Base-by-base conservation (phyloP, 2,888 invertebrate genomes). In the Drosophila testacea region DNA sequence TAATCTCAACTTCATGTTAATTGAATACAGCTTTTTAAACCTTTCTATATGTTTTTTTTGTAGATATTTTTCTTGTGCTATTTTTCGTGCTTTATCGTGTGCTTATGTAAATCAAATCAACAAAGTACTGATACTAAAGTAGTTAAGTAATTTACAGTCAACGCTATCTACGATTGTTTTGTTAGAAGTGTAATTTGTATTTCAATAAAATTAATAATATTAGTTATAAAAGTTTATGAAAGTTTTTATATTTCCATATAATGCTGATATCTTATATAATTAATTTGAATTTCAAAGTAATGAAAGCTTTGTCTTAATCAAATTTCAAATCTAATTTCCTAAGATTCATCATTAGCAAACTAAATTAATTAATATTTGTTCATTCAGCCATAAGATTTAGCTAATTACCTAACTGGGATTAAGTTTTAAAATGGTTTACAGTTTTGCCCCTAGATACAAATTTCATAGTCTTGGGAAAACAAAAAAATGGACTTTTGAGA, bases 361-460 rank as follows among this genome's bases (percentile, higher is more conserved):
- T 30, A 30, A 30, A 30, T 30, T 30, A 30, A 6, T 13, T 28
- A 30, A 13, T 6, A 32, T 42, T 22, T 16, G 11, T 4, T 10
- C 30, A 30, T 10, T 16, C 32, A 55, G 1, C 22, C 32, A 42
- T 34, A 11, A 10, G 27, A 32, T 44, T 22, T 10, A 10, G 42
- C 27, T 44, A 36, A 28, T 56, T 36, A 28, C 10, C 42, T 27
- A 44, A 36, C 34, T 42, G 34, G 34, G 7, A 44, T 34, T 44
- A 36, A 27, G 34, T 28, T 44, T 36, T 6, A 27, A 44, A 36
- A 28, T 52, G 5, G 9, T 38, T 27, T 22, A 22, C 11, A 50
- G 22, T 34, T 9, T 22, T 16, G 30, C 32, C 6, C 11, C 13
- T 44, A 22, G n/a, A 6, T 22, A 4, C 22, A 22, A 9, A 36